Base-by-base conservation (phyloP, 2,113 vertebrate species). In the Climacteris rufus region DNA sequence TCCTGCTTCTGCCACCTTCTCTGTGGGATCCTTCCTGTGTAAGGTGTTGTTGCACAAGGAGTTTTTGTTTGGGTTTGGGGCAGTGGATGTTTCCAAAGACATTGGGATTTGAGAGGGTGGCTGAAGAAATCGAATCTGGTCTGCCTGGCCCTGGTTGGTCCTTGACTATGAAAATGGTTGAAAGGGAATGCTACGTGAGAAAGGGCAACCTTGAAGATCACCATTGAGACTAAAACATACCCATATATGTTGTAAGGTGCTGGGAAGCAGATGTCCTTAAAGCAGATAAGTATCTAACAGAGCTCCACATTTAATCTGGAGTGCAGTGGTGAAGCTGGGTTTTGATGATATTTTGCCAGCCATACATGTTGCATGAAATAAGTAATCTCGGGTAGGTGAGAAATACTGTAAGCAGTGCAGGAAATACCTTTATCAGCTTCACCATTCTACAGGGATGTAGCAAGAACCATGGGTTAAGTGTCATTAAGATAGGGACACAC, bases 21-120 rank as follows among this genome's bases (percentile, higher is more conserved):
- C 12, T 49, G 28, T 27, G 37, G 50, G 39, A 40, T 15, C 42
- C 33, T 7, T 17, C 25, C 47, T 71, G 47, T 68, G 20, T 10
- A 1, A 47, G 59, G 24, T 17, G 47, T 7, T 47, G 13, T 17
- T 42, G 15, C 10, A 6, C 0, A 20, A 11, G 2, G 5, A 2
- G 4, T 4, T 64, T 80, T 61, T 10, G 3, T 50, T 40, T 37
- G 27, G 9, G 5, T 14, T 69, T 13, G 13, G 16, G 6, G 0
- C 16, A 7, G 0, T 1, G 5, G 6, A 50, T 30, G 28, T 5
- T 78, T 50, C 37, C 49, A 21, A 17, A n/a, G 39, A 15, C 4
- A 0, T 3, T 45, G 74, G 12, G 17, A 0, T 78, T 84, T 87
- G n/a, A 54, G 18, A 6, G 35, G 24, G 31, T 52, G 68, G 23